Base-by-base conservation (phyloP, 2,797 vertebrate species). In the Eospalax fontanierii region DNA sequence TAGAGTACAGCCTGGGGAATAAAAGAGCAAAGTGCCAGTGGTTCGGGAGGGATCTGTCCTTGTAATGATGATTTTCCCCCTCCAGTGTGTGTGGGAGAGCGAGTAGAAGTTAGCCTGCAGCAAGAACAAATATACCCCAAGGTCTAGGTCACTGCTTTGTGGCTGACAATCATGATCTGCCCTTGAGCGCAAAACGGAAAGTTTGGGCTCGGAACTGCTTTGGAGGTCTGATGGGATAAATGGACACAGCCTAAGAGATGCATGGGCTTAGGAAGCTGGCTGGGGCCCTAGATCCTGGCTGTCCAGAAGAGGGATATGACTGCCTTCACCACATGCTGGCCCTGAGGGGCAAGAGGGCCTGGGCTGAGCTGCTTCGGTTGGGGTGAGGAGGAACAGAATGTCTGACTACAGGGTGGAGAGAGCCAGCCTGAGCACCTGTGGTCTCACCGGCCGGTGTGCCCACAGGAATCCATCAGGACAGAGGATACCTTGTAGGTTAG, bases 81-180 rank as follows among this genome's bases (percentile, higher is more conserved):
- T 40, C 46, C 50, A 15, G 22, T 6, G 74, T 68, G 33, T 73
- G 91, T 1, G 19, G 59, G 33, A 79, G 68, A 89, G 87, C 22
- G 93, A 74, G 54, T 30, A 86, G 94, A 92, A 96, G 75, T 81
- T 88, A 87, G 92, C 96, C 90, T 87, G 93, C 88, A 95, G 97
- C 96, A 93, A 96, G 92, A 94, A 59, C 93, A 95, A 90, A 94
- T 82, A 91, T 3, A 96, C 61, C 93, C 93, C 96, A 95, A 96
- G 93, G 96, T 96, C 93, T 54, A 82, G 93, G 92, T 93, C 87
- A 89, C 33, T 33, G 89, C 97, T 95, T 89, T 92, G 88, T 94
- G 89, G 82, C 78, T 92, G 94, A 73, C 94, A 90, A 76, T 88
- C 94, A 76, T 33, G 75, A 92, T 94, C 71, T 96, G 96, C 94